These are phyloP conservation scores for Macrostomum lignano DNA, from an alignment of 1,140 invertebrate species.

Conservation along the genomic window DNA sequence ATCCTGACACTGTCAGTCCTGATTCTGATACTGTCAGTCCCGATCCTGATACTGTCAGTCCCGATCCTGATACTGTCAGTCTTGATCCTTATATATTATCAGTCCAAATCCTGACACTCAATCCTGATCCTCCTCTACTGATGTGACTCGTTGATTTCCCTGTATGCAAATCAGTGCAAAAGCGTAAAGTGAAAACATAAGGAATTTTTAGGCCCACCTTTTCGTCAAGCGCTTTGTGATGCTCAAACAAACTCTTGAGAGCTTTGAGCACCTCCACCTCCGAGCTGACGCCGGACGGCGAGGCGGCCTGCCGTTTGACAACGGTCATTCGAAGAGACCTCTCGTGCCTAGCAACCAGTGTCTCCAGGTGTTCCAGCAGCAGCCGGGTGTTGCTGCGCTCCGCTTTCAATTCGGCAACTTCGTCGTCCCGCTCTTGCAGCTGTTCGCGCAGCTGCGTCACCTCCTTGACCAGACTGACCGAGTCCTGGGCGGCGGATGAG, in stretches of 20 bases:
- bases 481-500: too few relatives aligned
- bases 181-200: too few relatives aligned
- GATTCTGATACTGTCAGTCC: too few relatives aligned
- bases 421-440: conserved; percentile 76
- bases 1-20: too few relatives aligned
- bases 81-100: too few relatives aligned
- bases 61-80: too few relatives aligned
- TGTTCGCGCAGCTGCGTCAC: conserved; percentile 67
- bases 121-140: too few relatives aligned
- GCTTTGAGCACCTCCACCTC: conserved; percentile 98
- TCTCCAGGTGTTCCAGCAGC: conserved; percentile 88
- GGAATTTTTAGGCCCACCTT: too few relatives aligned
- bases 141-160: too few relatives aligned
- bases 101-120: too few relatives aligned
- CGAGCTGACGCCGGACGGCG: conserved; percentile 84
- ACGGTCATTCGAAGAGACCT: conserved; percentile 91
- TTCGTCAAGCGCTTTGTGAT: conserved; percentile 97
- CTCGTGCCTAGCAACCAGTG: conserved; percentile 88
- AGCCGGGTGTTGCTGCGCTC: conserved; percentile 95
- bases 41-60: too few relatives aligned
- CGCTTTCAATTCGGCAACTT: conserved; percentile 89
- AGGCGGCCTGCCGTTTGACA: conserved; percentile 55
- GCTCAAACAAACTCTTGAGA: conserved; percentile 93
- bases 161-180: too few relatives aligned
- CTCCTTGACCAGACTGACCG: conserved; percentile 81